Base-by-base conservation (phyloP, 1,140 invertebrate genomes). In the Luehdorfia chinensis region DNA sequence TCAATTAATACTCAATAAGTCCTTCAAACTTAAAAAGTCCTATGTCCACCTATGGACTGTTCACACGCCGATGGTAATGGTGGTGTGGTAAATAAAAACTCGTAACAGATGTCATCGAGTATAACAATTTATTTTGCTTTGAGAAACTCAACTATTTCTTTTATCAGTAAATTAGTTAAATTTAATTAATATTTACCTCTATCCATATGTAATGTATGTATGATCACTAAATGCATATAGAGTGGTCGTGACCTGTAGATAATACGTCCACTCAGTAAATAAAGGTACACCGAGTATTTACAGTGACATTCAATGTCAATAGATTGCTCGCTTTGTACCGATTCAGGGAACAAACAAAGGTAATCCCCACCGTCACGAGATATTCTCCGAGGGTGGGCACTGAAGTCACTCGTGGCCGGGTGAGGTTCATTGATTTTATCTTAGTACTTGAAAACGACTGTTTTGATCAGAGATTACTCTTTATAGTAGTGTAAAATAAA, bases 261-360 rank as follows among this genome's bases (percentile, higher is more conserved):
- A 68, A 64, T 64, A 75, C 57, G 66, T 67, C 66, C 63, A 59
- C 47, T 60, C 48, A 27, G 66, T 62, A 75, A 75, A 75, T 74
- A 78, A 68, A 74, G 66, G 76, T 77, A 70, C 64, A 74, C 66
- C 66, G 66, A 69, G 70, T 80, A 73, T 80, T 79, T 81, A 67
- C 74, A 16, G 58, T 77, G 66, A 74, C 75, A 76, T 68, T 59
- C 59, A 74, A 69, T 68, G 69, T 79, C 70, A 79, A 81, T 69
- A 77, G 67, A 70, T 55, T 75, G 69, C 72, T 73, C 66, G 75
- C 71, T 76, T 83, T 76, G 72, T 73, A 76, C 69, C 49, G 63
- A 66, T 58, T 76, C 55, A 47, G 57, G 68, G 62, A 63, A 69
- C 66, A 84, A 84, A 84, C 76, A 84, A 66, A 75, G 61, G 64